phyloP scores from a whole-genome alignment of 1,140 invertebrate genomes.

The Atta colombica region DNA sequence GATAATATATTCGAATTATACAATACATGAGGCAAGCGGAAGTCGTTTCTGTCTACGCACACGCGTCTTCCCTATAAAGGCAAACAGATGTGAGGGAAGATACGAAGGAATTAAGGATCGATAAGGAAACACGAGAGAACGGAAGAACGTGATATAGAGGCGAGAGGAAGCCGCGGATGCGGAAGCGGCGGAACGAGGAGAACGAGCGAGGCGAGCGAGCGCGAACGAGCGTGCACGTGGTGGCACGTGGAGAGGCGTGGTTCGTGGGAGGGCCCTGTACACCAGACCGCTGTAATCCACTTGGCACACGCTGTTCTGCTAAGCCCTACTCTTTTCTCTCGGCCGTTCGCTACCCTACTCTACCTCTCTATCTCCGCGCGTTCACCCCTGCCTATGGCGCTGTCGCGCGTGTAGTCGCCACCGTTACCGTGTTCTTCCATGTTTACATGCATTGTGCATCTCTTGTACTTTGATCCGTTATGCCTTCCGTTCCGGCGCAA shows the following conservation, averaged over 20 bases:
- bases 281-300: slow-evolving; percentile 78
- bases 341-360: slow-evolving; percentile 68
- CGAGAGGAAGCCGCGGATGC: slow-evolving; percentile 41
- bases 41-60: not conserved
- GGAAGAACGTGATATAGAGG: not conserved
- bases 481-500: not conserved
- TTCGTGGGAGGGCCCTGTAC: slow-evolving; percentile 81
- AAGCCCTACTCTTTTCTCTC: slow-evolving; percentile 79
- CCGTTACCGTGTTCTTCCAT: slow-evolving; percentile 61
- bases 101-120: not conserved
- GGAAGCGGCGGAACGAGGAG: slow-evolving; percentile 19
- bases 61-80: not conserved
- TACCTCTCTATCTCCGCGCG: slow-evolving; percentile 46
- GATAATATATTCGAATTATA: slow-evolving; percentile 1
- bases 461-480: slow-evolving; percentile 35
- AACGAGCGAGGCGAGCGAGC: slow-evolving; percentile 11
- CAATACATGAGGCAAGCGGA: slow-evolving; percentile 14
- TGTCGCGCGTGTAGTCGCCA: slow-evolving; percentile 21
- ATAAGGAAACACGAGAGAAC: not conserved
- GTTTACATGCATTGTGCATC: slow-evolving; percentile 26
- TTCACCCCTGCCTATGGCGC: slow-evolving; percentile 66
- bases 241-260: slow-evolving; percentile 84
- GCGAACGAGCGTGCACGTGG: slow-evolving; percentile 77
- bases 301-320: slow-evolving; percentile 80
- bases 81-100: not conserved